Conservation (phyloP, 92 coral and sea anemone species). For the Phymanthus crucifer region DNA sequence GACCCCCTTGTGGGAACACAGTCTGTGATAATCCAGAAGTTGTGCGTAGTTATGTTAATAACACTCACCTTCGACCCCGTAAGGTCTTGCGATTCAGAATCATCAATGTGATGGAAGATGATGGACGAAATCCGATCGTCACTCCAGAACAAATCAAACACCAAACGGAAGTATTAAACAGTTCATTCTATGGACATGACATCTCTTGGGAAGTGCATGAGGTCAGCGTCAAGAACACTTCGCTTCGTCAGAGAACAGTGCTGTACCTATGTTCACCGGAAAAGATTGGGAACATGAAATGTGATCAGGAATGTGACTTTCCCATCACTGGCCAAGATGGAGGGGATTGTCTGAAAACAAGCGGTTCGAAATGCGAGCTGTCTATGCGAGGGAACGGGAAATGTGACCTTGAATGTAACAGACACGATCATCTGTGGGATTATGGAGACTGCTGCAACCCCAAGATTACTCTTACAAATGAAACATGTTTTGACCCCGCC, state of each 20-base stretch:
- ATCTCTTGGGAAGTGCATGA: conserved; percentile 73
- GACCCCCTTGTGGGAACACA: conserved; percentile 93
- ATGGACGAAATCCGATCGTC: conserved; percentile 85
- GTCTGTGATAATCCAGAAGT: conserved; percentile 98
- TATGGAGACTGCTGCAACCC: conserved; percentile 88
- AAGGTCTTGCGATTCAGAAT: conserved; percentile 75
- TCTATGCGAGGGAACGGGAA: conserved; percentile 71
- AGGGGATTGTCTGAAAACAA: conserved; percentile 72
- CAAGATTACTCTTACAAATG: conserved; percentile 45
- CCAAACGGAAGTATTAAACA: conserved; percentile 56
- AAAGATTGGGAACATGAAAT: conserved; percentile 69
- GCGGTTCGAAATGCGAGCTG: conserved; percentile 39
- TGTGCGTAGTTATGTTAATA: conserved; percentile 77
- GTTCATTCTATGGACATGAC: conserved; percentile 67
- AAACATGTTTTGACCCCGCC: conserved; percentile 83
- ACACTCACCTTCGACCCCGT: conserved; percentile 60
- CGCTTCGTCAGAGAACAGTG: conserved; percentile 72
- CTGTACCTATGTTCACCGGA: conserved; percentile 70
- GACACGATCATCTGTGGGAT: conserved; percentile 73
- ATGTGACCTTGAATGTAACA: conserved; percentile 92
- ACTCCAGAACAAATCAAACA: conserved; percentile 53
- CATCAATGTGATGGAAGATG: conserved; percentile 79
- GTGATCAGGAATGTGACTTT: conserved; percentile 60
- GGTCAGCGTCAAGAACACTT: conserved; percentile 63
- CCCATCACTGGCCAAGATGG: conserved; percentile 89